phyloP scores from a whole-genome alignment of 30 jellyfish, hydroid and myxozoan genomes.

The Phacellophora camtschatica region DNA sequence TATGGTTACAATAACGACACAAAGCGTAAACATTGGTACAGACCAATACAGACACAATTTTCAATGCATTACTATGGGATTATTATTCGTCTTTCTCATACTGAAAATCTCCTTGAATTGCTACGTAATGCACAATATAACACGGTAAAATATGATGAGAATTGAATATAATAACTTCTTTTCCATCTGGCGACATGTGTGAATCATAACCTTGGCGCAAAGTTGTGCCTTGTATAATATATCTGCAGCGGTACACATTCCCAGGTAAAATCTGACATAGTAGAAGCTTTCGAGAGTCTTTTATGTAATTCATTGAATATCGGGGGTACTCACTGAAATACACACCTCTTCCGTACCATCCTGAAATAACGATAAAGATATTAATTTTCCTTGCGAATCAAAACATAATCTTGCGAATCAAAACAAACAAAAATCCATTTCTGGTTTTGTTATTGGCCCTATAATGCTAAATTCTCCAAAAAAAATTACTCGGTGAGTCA shows the following conservation, averaged over 20 bases:
- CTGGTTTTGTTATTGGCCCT: too few species aligned
- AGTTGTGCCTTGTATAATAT: slow-evolving; percentile 59
- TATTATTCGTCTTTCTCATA: slow-evolving; percentile 56
- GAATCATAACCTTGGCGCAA: slow-evolving; percentile 64
- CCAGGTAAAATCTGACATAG: slow-evolving; percentile 79
- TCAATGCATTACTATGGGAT: too few species aligned
- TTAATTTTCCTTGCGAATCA: too few species aligned
- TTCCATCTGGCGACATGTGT: slow-evolving; percentile 76
- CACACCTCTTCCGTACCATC: slow-evolving; percentile 81
- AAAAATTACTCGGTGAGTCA: too few species aligned
- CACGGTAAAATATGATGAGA: slow-evolving; percentile 73
- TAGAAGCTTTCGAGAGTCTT: slow-evolving; percentile 53
- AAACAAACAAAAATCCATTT: too few species aligned
- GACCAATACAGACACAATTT: too few species aligned
- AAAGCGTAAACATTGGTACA: too few species aligned
- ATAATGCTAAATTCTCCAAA: too few species aligned
- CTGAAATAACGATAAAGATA: too few species aligned
- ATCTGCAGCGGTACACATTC: slow-evolving; percentile 40
- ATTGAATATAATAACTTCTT: slow-evolving; percentile 69
- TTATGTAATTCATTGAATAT: slow-evolving; percentile 67
- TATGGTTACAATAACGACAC: too few species aligned
- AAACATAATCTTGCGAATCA: too few species aligned
- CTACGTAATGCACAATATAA: slow-evolving; percentile 60
- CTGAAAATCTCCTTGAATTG: slow-evolving; percentile 46
- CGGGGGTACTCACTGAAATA: slow-evolving; percentile 82